Conservation (phyloP, 2,797 vertebrate genomes). For the Sphenopsis melanotis region DNA sequence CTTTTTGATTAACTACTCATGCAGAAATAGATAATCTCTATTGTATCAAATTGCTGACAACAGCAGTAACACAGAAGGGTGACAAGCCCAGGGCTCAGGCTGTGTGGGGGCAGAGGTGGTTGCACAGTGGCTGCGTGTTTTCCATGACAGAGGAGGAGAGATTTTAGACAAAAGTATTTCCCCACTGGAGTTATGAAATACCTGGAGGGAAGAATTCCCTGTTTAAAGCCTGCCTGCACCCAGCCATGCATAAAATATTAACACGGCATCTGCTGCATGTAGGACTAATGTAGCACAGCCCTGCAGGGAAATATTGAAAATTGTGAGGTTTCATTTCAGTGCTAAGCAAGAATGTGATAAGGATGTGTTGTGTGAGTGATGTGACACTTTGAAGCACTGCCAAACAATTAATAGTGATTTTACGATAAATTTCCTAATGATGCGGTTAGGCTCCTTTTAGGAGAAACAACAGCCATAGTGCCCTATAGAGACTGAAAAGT, state of each 20-base stretch:
- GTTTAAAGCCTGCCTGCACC: neutral
- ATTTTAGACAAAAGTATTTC: neutral
- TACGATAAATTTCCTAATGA: neutral
- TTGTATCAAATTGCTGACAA: neutral
- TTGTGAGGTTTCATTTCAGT: neutral
- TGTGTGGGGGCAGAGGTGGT: neutral
- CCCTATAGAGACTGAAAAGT: neutral
- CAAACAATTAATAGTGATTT: neutral
- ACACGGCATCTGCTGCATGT: neutral
- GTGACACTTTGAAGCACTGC: neutral
- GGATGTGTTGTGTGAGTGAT: neutral
- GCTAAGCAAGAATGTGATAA: neutral
- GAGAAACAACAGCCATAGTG: neutral
- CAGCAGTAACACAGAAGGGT: neutral
- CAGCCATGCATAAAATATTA: neutral
- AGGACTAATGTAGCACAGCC: neutral
- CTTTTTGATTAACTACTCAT: neutral
- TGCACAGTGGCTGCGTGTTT: neutral
- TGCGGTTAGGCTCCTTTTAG: neutral
- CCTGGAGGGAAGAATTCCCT: neutral
- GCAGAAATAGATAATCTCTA: neutral
- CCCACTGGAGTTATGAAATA: neutral
- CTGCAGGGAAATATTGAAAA: neutral
- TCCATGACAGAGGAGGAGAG: neutral
- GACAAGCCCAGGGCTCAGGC: neutral